Evolutionary conservation across 2,113 vertebrate genomes (phyloP).

Genomic region (Anarrhichthys ocellatus): DNA sequence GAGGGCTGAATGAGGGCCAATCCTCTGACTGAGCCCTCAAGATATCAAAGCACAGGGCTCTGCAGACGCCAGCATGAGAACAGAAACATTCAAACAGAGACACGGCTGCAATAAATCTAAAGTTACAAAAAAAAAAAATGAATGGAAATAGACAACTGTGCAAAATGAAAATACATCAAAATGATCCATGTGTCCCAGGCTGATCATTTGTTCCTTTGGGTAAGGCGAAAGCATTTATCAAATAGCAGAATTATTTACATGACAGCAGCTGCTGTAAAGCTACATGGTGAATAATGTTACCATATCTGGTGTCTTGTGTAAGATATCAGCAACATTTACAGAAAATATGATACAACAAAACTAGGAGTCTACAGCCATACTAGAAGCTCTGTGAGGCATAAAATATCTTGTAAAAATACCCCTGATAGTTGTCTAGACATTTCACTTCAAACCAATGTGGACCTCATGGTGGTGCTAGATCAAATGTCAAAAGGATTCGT

Average conservation of each 20-base stretch:
- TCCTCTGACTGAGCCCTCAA: constrained; percentile 29
- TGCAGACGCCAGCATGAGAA: constrained; percentile 1
- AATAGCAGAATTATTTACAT: background rate
- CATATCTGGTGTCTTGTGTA: background rate
- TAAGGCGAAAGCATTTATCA: background rate
- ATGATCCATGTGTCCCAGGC: background rate
- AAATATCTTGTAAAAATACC: background rate
- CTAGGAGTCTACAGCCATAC: background rate
- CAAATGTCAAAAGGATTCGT: background rate
- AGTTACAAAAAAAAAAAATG: background rate
- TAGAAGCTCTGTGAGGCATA: background rate
- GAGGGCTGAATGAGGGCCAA: constrained; percentile 53
- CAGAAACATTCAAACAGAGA: constrained; percentile 3
- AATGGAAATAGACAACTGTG: constrained; percentile 1
- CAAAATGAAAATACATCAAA: background rate
- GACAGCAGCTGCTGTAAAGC: background rate
- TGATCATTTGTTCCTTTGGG: background rate
- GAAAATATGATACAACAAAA: background rate
- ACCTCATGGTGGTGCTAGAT: background rate
- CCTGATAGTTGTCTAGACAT: background rate
- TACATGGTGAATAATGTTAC: background rate
- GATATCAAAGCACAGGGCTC: constrained; percentile 7
- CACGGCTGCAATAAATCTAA: constrained; percentile 8
- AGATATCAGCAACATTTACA: background rate
- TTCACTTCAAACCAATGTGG: background rate